Evolutionary conservation across 2,888 invertebrate genomes (phyloP).

Genomic region (Ornithoptera priamus): DNA sequence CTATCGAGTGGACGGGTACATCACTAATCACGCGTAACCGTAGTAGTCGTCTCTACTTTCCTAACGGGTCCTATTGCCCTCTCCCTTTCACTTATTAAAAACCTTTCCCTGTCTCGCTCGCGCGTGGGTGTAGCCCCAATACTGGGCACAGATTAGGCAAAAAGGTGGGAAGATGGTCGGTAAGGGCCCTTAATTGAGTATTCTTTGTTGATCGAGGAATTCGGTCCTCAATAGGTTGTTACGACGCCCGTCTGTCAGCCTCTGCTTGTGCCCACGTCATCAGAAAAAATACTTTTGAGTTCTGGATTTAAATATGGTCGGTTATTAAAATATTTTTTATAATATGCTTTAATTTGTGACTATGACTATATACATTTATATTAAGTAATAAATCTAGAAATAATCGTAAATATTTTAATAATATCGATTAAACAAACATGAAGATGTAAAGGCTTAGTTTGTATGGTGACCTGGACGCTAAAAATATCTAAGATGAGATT

Average conservation of each 20-base stretch:
- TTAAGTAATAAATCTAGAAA: no score
- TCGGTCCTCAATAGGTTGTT: slow-evolving; percentile 46
- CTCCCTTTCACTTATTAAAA: slow-evolving; percentile 43
- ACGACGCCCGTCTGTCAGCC: slow-evolving; percentile 35
- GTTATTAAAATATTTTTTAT: no score
- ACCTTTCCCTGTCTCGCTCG: slow-evolving; percentile 47
- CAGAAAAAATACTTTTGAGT: no score
- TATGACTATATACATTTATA: no score
- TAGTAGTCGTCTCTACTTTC: slow-evolving; percentile 70
- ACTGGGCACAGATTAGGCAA: slow-evolving; percentile 42
- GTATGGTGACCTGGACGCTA: no score
- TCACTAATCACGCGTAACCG: slow-evolving; percentile 68
- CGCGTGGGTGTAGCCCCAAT: slow-evolving; percentile 64
- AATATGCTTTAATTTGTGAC: no score
- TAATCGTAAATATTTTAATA: no score
- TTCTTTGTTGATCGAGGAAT: slow-evolving; percentile 47
- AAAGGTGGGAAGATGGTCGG: slow-evolving; percentile 53
- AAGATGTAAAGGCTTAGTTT: no score
- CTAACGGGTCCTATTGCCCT: slow-evolving; percentile 61
- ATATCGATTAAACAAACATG: no score
- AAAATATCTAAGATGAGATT: no score
- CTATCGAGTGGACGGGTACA: slow-evolving; percentile 34
- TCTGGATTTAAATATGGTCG: no score
- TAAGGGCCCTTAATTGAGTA: slow-evolving; percentile 54
- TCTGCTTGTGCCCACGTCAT: no score